Evolutionary conservation across 2,113 vertebrate genomes (phyloP), one percentile per base, ranked within the genome.

Genomic region (Hyla sarda): DNA sequence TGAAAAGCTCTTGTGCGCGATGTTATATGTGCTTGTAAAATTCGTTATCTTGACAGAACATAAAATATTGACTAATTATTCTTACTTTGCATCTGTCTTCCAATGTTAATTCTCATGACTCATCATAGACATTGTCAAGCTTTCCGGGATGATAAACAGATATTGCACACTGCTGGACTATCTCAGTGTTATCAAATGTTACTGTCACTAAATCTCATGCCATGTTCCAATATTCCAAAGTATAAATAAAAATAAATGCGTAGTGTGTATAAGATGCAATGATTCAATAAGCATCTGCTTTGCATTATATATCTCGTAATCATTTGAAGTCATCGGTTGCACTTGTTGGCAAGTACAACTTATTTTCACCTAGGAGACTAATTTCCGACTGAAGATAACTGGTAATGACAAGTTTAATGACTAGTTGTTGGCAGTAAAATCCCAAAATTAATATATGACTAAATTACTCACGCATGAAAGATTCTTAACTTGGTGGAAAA

Each of bases 351-450:
- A 84, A 82, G 71, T 45, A 58, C 32, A 84, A 58, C 34, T 25
- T 60, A 16, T 84, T 74, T 84, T 84, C 82, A 84, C 71, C 82
- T 73, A 74, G n/a, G 82, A 58, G 82, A 84, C 69, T 84, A 14
- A 84, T 58, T 74, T 84, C 60, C 71, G 41, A 4, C 41, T 32
- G 81, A 48, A 82, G 81, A 82, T 84, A 84, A 84, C 82, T 74
- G 71, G 71, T 62, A 84, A 75, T 84, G 71, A 84, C 82, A 60
- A 60, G 16, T 58, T 62, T 75, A 60, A 75, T 75, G 34, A 75
- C 82, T 75, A 56, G 34, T 56, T 62, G 25, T 84, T 75, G 82
- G 71, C 82, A 75, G 71, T 28, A 28, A 47, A 75, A 72, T 48
- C 17, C 23, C 45, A 54, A 56, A 84, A 72, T 37, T 71, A 82